Evolutionary conservation across 2,797 vertebrate species (phyloP).

Genomic region (Sebastes diploproa): DNA sequence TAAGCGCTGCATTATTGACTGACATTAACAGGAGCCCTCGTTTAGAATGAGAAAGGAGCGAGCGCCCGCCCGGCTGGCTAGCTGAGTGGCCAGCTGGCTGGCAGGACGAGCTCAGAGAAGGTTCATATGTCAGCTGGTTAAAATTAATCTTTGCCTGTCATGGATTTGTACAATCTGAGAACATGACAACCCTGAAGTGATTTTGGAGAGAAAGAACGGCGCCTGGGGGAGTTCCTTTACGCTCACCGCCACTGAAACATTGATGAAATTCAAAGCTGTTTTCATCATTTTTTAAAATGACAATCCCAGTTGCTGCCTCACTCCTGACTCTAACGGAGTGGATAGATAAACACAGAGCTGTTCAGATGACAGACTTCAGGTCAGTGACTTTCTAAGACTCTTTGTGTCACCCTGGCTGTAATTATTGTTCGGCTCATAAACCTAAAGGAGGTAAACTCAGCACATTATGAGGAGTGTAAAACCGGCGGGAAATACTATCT

Average conservation of each 20-base stretch:
- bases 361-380: constrained; percentile 40
- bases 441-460: not conserved
- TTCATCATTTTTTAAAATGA: constrained; percentile 18
- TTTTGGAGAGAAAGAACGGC: constrained; percentile 3
- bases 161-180: constrained; percentile 13
- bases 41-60: constrained; percentile 63
- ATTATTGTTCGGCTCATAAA: constrained; percentile 27
- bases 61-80: not conserved
- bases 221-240: not conserved
- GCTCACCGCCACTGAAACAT: constrained; percentile 1
- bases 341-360: constrained; percentile 32
- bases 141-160: constrained; percentile 38
- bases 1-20: constrained; percentile 82
- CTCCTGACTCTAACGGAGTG: constrained; percentile 6
- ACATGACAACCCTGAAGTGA: constrained; percentile 26
- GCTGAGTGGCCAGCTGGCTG: constrained; percentile 10
- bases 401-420: constrained; percentile 17
- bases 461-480: not conserved
- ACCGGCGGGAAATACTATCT: not conserved
- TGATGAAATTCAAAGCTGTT: constrained; percentile 31
- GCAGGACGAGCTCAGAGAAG: constrained; percentile 26
- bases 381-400: constrained; percentile 18
- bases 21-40: constrained; percentile 71
- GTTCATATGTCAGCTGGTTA: constrained; percentile 40
- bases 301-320: not conserved